Conservation (phyloP, 1,140 invertebrate genomes). For the Aculops lycopersici region DNA sequence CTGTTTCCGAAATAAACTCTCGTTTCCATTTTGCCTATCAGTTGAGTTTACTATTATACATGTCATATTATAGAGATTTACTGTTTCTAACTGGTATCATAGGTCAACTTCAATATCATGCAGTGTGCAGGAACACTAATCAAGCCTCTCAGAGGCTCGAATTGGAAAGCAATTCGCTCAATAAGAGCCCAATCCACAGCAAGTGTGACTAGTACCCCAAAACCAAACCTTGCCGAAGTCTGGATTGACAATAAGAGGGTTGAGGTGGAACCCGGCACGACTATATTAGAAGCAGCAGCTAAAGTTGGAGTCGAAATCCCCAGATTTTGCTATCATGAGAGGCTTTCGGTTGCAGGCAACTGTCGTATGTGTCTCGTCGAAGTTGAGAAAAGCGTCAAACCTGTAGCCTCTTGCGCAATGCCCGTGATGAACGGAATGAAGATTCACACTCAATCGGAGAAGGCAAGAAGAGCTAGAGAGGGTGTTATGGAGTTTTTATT, state of each 20-base stretch:
- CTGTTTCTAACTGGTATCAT: too few species aligned
- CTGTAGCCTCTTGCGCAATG: slow-evolving; percentile 98
- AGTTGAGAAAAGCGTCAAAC: slow-evolving; percentile 77
- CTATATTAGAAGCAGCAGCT: slow-evolving; percentile 88
- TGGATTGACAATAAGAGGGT: slow-evolving; percentile 92
- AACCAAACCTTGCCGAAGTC: slow-evolving; percentile 57
- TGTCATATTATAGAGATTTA: too few species aligned
- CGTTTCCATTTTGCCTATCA: too few species aligned
- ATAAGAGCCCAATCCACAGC: neutral
- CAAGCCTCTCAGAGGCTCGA: too few species aligned
- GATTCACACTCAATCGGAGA: slow-evolving; percentile 84
- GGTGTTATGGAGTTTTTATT: slow-evolving; percentile 98
- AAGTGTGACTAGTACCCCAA: neutral
- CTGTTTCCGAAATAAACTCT: too few species aligned
- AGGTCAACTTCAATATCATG: too few species aligned
- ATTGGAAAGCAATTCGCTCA: too few species aligned
- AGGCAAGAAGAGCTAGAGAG: slow-evolving; percentile 55
- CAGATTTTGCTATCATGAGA: slow-evolving; percentile 93
- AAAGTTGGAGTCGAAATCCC: slow-evolving; percentile 87
- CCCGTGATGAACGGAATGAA: slow-evolving; percentile 68
- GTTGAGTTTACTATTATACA: too few species aligned
- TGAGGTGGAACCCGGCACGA: slow-evolving; percentile 72
- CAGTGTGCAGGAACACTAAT: too few species aligned
- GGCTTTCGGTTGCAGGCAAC: slow-evolving; percentile 87
- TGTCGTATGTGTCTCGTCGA: slow-evolving; percentile 93